phyloP scores from a whole-genome alignment of 2,888 invertebrate genomes.

The Machimus atricapillus region DNA sequence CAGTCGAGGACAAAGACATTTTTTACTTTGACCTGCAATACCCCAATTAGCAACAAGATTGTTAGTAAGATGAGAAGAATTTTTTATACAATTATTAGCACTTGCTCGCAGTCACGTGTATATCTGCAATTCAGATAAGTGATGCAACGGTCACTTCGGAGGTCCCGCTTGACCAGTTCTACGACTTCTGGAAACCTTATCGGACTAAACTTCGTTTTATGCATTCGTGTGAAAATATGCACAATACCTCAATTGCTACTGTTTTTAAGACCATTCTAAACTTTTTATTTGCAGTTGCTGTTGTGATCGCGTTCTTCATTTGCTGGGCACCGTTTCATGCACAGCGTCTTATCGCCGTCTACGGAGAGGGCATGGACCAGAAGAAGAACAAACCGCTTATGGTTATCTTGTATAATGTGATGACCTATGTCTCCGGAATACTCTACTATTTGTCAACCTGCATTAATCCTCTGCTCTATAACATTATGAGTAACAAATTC shows the following conservation, averaged over 20 bases:
- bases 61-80: neutral
- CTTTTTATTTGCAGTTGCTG: conserved; percentile 70
- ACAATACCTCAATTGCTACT: conserved; percentile 50
- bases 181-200: neutral
- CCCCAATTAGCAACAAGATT: neutral
- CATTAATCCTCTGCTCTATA: conserved; percentile 91
- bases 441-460: conserved; percentile 92
- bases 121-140: neutral
- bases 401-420: conserved; percentile 56
- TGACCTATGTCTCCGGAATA: conserved; percentile 80
- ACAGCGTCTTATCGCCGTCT: conserved; percentile 79
- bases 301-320: conserved; percentile 88
- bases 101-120: neutral
- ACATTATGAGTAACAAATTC: conserved; percentile 94
- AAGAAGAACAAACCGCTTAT: conserved; percentile 40
- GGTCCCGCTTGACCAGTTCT: neutral
- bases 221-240: neutral
- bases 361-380: conserved; percentile 54
- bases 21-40: neutral
- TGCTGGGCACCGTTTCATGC: conserved; percentile 96
- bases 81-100: neutral
- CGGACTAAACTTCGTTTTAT: neutral
- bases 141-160: neutral
- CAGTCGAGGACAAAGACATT: neutral
- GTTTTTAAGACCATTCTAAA: conserved; percentile 54